Conservation (phyloP, 2,888 invertebrate genomes). For the Neoascia interrupta region DNA sequence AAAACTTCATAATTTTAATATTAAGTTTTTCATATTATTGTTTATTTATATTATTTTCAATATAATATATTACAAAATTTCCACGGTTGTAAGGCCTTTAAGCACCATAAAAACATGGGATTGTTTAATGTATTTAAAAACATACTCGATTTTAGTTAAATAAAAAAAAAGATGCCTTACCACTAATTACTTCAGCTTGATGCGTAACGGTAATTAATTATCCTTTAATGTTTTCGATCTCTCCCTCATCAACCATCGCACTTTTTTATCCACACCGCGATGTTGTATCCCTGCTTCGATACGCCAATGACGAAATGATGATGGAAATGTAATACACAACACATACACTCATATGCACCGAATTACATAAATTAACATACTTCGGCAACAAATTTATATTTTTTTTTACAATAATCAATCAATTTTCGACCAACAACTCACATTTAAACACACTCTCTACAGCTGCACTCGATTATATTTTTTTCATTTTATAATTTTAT, state of each 20-base stretch:
- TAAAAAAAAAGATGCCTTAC: slow-evolving; percentile 38
- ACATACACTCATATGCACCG: slow-evolving; percentile 26
- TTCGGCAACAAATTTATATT: slow-evolving; percentile 42
- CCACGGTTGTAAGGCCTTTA: no score
- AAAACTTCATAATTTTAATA: no score
- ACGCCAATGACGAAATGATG: slow-evolving; percentile 30
- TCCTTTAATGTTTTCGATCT: slow-evolving; percentile 60
- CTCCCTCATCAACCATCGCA: slow-evolving; percentile 16
- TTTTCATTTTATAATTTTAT: no score
- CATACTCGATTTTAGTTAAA: slow-evolving; percentile 30
- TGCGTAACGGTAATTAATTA: slow-evolving; percentile 61
- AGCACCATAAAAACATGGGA: no score
- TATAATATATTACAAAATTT: no score
- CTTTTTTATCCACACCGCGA: slow-evolving; percentile 16
- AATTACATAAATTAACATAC: slow-evolving; percentile 25
- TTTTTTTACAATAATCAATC: slow-evolving; percentile 36
- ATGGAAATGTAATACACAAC: slow-evolving; percentile 51
- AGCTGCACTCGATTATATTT: no score
- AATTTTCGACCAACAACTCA: slow-evolving; percentile 16
- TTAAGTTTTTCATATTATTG: no score
- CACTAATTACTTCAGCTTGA: slow-evolving; percentile 55
- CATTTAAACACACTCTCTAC: slow-evolving; percentile 30
- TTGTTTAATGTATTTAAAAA: no score
- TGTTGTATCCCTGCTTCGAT: slow-evolving; percentile 29
- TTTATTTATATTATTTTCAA: no score